Evolutionary conservation across 1,140 invertebrate species (phyloP), one percentile per base, ranked within the genome.

Genomic region (Calycopis cecrops): DNA sequence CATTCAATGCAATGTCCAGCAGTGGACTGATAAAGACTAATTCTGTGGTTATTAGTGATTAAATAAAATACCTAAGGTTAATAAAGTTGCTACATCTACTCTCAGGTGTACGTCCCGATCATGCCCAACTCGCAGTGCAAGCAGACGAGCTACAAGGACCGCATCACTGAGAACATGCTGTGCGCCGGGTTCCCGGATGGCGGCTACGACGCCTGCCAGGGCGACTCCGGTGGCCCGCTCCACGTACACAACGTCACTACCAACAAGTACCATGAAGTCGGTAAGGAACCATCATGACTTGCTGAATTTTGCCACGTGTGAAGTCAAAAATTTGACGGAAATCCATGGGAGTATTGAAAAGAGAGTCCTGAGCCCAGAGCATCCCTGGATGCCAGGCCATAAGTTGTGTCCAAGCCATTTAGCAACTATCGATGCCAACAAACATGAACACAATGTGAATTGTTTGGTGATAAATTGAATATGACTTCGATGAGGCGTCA

Each of bases 91-190:
- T 28, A 28, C 2, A 28, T 28, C 6, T 12, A 17, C 11, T 66
- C 74, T 2, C 65, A 93, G 88, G 92, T 93, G 0, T 78, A 74
- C 28, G 93, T 95, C 0, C 93, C 93, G 1, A 94, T 95, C 69
- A 83, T 94, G 49, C 91, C 93, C 0, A 94, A 94, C 60, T 75
- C 76, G 0, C 92, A 93, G 3, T 95, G 94, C 71, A 90, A 89
- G 7, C 87, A 90, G 40, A 92, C 90, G 3, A 91, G 89, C 37
- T 95, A 95, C 73, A 91, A 91, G 14, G 88, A 86, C 4, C 90
- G 91, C 52, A 95, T 97, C 56, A 95, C 94, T 0, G 93, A 95
- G 11, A 96, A 94, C 69, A 96, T 97, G 95, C 57, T 97, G 33
- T 97, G 95, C 73, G 95, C 95, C 8, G 95, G 95, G 4, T 92